Evolutionary conservation across 2,888 invertebrate genomes (phyloP).

Genomic region (Harpalus rubripes): DNA sequence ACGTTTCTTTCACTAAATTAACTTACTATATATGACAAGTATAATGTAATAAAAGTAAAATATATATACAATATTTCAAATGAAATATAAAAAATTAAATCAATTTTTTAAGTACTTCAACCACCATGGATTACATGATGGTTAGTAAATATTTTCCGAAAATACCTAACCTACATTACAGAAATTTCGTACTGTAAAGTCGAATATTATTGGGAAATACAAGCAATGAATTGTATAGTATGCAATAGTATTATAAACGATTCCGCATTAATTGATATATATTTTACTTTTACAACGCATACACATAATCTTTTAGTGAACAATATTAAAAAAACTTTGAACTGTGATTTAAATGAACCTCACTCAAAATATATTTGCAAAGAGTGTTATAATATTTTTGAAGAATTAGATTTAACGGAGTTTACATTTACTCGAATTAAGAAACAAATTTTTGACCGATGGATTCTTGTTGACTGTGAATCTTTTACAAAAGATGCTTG

Average conservation of each 20-base stretch:
- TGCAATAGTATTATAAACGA: conserved; percentile 59
- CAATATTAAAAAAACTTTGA: conserved; percentile 68
- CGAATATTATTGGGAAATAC: conserved; percentile 1
- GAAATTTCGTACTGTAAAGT: neutral
- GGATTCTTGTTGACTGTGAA: conserved; percentile 65
- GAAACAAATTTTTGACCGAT: conserved; percentile 68
- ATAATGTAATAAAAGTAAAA: neutral
- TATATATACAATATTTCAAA: neutral
- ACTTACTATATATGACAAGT: neutral
- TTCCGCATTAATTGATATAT: conserved; percentile 60
- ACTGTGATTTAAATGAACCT: conserved; percentile 59
- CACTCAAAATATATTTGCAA: conserved; percentile 68
- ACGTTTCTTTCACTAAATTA: neutral
- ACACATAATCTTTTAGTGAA: conserved; percentile 69
- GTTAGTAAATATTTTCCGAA: conserved; percentile 28
- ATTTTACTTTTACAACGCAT: conserved; percentile 69
- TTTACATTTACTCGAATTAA: conserved; percentile 67
- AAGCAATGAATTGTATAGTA: conserved; percentile 61
- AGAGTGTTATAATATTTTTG: conserved; percentile 69
- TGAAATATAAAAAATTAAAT: neutral
- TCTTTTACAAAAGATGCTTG: conserved; percentile 67
- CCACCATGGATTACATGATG: neutral
- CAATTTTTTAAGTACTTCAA: neutral
- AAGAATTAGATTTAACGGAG: conserved; percentile 70
- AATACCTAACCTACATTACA: conserved; percentile 37